Evolutionary conservation across 2,113 vertebrate species (phyloP).

Genomic region (Lagopus muta): DNA sequence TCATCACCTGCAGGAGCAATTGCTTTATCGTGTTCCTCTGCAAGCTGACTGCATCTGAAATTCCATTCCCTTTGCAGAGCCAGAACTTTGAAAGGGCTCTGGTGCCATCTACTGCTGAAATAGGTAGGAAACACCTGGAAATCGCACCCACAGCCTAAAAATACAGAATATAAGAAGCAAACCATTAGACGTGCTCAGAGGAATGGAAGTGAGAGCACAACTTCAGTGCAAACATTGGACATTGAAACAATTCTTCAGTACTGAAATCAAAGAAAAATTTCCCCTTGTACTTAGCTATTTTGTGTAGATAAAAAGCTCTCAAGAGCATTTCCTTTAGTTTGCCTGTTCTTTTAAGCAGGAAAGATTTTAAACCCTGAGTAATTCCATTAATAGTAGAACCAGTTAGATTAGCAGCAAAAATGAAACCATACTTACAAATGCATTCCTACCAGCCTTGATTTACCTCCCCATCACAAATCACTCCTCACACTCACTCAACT

Average conservation of each 20-base stretch:
- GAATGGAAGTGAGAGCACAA: not conserved
- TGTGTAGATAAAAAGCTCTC: not conserved
- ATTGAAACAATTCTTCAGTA: constrained; percentile 33
- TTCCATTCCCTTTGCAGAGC: not conserved
- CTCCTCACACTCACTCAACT: not conserved
- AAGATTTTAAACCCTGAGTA: not conserved
- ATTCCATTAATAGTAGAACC: not conserved
- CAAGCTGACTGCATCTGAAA: not conserved
- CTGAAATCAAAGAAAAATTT: not conserved
- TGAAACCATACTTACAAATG: constrained; percentile 3
- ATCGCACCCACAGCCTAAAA: not conserved
- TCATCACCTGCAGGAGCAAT: not conserved
- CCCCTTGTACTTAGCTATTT: not conserved
- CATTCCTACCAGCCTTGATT: not conserved
- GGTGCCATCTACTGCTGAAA: constrained; percentile 68
- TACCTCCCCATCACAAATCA: not conserved
- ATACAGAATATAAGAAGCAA: not conserved
- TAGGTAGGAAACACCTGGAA: too few relatives aligned
- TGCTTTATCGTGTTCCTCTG: not conserved
- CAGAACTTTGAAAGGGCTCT: constrained; percentile 40
- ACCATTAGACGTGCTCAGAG: not conserved
- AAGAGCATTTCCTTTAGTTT: not conserved
- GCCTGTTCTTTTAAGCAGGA: not conserved
- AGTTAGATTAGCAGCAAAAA: constrained; percentile 52
- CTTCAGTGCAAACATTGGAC: not conserved